Base-by-base conservation (phyloP, 2,797 vertebrate species). In the Centropyge bicolor region DNA sequence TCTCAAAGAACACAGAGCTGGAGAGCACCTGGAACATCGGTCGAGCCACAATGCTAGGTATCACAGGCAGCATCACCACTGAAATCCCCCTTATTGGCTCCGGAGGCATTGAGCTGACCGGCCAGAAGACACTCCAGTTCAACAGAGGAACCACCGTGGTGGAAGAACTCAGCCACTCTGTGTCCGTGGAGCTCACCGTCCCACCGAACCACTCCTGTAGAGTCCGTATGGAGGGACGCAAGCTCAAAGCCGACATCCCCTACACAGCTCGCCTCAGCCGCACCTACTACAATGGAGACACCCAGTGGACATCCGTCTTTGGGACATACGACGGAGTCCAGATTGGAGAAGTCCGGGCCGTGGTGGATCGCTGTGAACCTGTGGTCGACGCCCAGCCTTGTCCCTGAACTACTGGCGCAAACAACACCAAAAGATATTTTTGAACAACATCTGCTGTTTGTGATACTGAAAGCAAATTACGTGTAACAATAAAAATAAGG, bases 1-100 rank as follows among this genome's bases (percentile, higher is more conserved):
- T 96, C 71, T 88, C 92, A 24, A 95, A 96, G 82, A 92, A 85
- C 43, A 88, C 91, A 0, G 94, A 95, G 60, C 76, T 91, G 54
- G 94, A 94, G 76, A 95, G 83, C 48, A 94, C 92, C 2, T 96
- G 95, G 95, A 93, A 90, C 87, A 95, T 95, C 27, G 94, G 93
- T 57, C 85, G 95, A 1, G 20, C 89, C 80, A 96, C 95, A 22
- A 95, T 95, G 93, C 73, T 93, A 51, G 95, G 95, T 6, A 84
- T 96, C 82, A 78, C 72, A 0, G 92, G 91, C n/a, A 90, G 93
- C 76, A 93, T 96, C 85, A 93, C 94, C 0, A 93, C 93, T 1
- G 90, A 93, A 5, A 95, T 95, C 80, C 94, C 95, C 6, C n/a
- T 94, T 57, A 89, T 96, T 0, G 93, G 95, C 62, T 90, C 90